Percentiles rank a stretch among this genome's conserved stretches.
Conservation (phyloP, 2,888 invertebrate genomes). For the Ctenicera cuprea region DNA sequence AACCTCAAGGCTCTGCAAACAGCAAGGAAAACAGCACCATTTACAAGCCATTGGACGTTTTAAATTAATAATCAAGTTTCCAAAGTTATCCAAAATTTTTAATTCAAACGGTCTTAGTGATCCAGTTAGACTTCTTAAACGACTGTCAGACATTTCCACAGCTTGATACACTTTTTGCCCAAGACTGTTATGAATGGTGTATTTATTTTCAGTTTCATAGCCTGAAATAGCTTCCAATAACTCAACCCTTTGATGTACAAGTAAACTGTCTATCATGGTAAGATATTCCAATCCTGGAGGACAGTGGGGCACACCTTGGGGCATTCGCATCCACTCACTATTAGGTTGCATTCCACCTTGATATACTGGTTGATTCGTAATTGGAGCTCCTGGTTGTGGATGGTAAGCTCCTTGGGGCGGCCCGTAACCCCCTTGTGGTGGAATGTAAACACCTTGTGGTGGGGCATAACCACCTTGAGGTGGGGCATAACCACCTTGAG, state of each 20-base stretch:
- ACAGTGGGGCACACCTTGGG: conserved; percentile 79
- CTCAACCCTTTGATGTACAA: conserved; percentile 85
- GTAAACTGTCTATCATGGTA: conserved; percentile 83
- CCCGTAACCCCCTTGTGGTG: conserved; percentile 69
- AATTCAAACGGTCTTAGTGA: conserved; percentile 86
- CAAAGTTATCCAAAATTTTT: conserved; percentile 84
- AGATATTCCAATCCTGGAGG: conserved; percentile 89
- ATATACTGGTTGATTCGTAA: background rate
- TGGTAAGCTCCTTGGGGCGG: background rate
- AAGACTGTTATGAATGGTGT: conserved; percentile 81
- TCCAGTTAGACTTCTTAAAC: conserved; percentile 86
- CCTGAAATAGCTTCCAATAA: conserved; percentile 79
- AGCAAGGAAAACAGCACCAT: conserved; percentile 87
- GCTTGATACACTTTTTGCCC: conserved; percentile 85
- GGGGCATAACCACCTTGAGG: conserved; percentile 1
- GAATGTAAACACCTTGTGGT: background rate
- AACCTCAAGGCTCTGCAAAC: conserved; percentile 82
- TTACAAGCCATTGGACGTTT: conserved; percentile 84
- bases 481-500: conserved; percentile 19
- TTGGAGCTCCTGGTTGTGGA: conserved; percentile 11
- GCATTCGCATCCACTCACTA: conserved; percentile 61
- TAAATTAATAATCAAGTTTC: conserved; percentile 87
- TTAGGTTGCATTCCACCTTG: conserved; percentile 53
- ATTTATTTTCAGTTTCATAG: conserved; percentile 90
- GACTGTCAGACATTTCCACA: conserved; percentile 87